Conservation (phyloP, 37 sponge, comb jelly and placozoan genomes). For the Hormiphora californensis region DNA sequence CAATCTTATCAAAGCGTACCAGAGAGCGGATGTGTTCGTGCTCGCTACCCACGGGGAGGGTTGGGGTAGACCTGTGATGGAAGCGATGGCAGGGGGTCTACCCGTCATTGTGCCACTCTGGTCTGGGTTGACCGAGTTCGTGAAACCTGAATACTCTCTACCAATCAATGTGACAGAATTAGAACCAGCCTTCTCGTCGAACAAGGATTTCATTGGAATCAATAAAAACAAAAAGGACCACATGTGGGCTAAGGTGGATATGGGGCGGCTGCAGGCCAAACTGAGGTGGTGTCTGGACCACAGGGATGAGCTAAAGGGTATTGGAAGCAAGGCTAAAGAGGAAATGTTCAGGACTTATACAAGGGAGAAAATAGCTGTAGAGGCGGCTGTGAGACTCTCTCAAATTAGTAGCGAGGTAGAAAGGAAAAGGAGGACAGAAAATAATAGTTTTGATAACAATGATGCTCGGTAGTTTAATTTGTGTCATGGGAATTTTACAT, state of each 20-base stretch:
- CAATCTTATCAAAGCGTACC: not conserved
- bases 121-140: conserved; percentile 26
- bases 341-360: not conserved
- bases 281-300: not conserved
- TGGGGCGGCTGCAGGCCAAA: not conserved
- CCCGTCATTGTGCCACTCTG: conserved; percentile 30
- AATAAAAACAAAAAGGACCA: not conserved
- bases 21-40: conserved; percentile 21
- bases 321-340: not conserved
- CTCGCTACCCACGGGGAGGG: conserved; percentile 24
- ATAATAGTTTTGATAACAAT: too few species aligned
- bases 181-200: conserved; percentile 6
- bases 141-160: not conserved
- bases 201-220: not conserved
- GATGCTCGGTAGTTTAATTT: too few species aligned
- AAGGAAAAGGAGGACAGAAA: too few species aligned
- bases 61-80: conserved; percentile 48
- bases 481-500: too few species aligned
- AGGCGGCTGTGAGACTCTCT: not conserved
- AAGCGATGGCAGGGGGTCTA: conserved; percentile 38
- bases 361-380: not conserved
- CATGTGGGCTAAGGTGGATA: not conserved
- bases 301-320: not conserved
- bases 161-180: not conserved
- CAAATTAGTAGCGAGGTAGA: too few species aligned